phyloP scores from a whole-genome alignment of 2,113 vertebrate genomes.

The Mugil cephalus region DNA sequence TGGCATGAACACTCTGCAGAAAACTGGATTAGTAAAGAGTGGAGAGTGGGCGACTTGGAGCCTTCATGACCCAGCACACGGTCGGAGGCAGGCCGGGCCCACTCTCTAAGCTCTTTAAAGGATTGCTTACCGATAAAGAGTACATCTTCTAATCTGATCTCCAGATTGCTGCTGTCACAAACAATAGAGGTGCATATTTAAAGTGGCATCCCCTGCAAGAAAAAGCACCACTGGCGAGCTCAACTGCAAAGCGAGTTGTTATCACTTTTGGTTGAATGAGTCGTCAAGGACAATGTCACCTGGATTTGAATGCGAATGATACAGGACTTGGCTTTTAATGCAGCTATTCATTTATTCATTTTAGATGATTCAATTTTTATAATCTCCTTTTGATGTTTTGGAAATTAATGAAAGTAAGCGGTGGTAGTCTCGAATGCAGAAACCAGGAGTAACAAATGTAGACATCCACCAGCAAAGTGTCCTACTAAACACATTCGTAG shows the following conservation, averaged over 20 bases:
- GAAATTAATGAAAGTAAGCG: not conserved
- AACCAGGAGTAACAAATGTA: not conserved
- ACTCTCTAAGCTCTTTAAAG: constrained; percentile 76
- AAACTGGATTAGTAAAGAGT: constrained; percentile 67
- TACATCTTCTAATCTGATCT: constrained; percentile 75
- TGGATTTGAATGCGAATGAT: constrained; percentile 43
- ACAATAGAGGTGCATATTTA: constrained; percentile 51
- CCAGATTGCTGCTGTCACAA: constrained; percentile 73
- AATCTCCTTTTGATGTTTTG: constrained; percentile 46
- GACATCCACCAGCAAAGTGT: not conserved
- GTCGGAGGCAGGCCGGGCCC: constrained; percentile 52
- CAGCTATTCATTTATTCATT: constrained; percentile 7
- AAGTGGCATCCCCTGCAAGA: constrained; percentile 57
- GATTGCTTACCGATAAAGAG: constrained; percentile 71
- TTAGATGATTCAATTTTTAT: constrained; percentile 40
- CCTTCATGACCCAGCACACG: constrained; percentile 62
- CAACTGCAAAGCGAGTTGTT: not conserved
- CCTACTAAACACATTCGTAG: not conserved
- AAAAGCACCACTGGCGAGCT: constrained; percentile 26
- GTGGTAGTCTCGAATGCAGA: not conserved
- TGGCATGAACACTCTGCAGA: constrained; percentile 51
- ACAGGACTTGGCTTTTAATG: constrained; percentile 1
- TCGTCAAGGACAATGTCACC: constrained; percentile 43
- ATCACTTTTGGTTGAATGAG: constrained; percentile 27
- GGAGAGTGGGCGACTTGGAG: constrained; percentile 41